These are phyloP conservation scores for Poliocrania exsul DNA, from an alignment of 2,797 vertebrate genomes.

Conservation along the genomic window DNA sequence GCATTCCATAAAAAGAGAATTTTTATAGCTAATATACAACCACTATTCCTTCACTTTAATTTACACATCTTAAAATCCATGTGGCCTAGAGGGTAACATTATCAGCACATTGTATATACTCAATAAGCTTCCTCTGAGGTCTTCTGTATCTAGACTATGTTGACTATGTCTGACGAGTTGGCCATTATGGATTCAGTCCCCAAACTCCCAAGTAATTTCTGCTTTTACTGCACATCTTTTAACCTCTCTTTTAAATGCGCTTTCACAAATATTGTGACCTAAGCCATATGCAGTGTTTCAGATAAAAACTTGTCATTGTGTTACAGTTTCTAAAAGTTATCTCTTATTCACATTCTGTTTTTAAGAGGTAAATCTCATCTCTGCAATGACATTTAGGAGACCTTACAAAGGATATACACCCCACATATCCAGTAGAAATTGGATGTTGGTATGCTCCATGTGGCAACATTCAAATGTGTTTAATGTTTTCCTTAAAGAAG, in stretches of 20 bases:
- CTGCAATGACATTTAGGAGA: not conserved
- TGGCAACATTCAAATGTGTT: not conserved
- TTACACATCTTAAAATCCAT: not conserved
- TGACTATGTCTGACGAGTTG: not conserved
- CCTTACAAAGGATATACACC: accelerated
- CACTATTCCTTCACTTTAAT: not conserved
- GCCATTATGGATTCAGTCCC: not conserved
- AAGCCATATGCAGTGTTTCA: not conserved
- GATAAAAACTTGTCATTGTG: not conserved
- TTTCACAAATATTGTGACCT: not conserved
- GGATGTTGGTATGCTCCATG: not conserved
- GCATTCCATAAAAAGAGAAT: not conserved
- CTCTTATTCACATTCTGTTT: not conserved
- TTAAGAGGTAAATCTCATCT: not conserved
- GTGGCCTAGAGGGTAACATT: not conserved
- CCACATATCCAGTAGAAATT: not conserved
- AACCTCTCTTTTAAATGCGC: not conserved
- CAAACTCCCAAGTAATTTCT: not conserved
- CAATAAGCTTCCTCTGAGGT: not conserved
- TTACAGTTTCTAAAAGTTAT: not conserved
- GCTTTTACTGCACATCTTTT: not conserved
- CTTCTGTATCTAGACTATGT: not conserved
- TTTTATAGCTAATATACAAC: not conserved
- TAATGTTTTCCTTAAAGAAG: not conserved
- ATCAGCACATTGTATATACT: not conserved